phyloP scores from a whole-genome alignment of 2,797 vertebrate genomes.

The Cyprinodon diabolis region DNA sequence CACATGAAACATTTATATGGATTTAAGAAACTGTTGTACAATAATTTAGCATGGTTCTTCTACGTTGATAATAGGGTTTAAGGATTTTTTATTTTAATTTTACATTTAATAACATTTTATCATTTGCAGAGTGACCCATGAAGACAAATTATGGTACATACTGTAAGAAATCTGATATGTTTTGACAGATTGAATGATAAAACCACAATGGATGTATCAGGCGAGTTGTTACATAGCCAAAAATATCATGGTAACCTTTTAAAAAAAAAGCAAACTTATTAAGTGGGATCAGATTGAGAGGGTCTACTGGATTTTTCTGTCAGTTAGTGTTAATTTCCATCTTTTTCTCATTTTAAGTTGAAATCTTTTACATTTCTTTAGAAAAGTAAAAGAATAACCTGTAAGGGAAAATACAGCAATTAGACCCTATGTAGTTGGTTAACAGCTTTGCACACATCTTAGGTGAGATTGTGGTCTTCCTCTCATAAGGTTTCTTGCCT shows the following conservation, averaged over 20 bases:
- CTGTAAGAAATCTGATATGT: constrained; percentile 1
- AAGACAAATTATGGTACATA: neutral
- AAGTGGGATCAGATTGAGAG: neutral
- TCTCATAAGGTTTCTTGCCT: neutral
- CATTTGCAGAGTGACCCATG: neutral
- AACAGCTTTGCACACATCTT: too few relatives aligned
- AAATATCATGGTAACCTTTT: too few relatives aligned
- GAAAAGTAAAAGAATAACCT: too few relatives aligned
- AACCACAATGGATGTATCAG: neutral
- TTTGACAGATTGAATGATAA: neutral
- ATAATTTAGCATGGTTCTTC: constrained; percentile 31
- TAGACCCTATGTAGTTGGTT: too few relatives aligned
- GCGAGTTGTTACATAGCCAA: neutral
- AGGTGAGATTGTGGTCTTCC: neutral
- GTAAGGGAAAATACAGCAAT: too few relatives aligned
- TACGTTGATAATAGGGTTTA: constrained; percentile 33
- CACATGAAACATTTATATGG: constrained; percentile 47
- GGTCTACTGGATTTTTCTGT: neutral
- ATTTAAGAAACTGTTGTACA: constrained; percentile 54
- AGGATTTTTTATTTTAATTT: neutral
- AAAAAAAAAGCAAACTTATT: too few relatives aligned
- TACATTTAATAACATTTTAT: constrained; percentile 10
- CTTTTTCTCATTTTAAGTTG: too few relatives aligned
- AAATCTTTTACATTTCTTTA: too few relatives aligned
- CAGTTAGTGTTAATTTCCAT: too few relatives aligned